Evolutionary conservation across 2,113 vertebrate genomes (phyloP), one percentile per base, ranked within the genome.

Genomic region (Upupa epops): DNA sequence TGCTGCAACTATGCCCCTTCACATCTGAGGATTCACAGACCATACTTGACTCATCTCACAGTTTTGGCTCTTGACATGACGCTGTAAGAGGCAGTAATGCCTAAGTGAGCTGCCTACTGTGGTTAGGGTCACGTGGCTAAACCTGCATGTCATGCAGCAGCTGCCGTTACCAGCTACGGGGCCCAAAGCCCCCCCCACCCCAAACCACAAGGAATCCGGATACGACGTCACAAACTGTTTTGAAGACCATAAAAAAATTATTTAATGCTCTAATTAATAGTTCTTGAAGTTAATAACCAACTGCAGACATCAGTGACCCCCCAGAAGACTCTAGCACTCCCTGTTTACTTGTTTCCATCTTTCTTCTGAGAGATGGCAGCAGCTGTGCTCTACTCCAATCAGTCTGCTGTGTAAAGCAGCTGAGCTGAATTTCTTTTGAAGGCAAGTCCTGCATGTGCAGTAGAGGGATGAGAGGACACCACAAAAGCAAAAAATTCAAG

Each of bases 161-260:
- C 28, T 6, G 18, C 71, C 34, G 14, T 12, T 12, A 19, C n/a
- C 11, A 1, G 12, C 15, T 5, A 1, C 31, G 25, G 36, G 17
- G 18, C 32, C 69, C 13, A 25, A 20, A 60, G 70, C 40, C 56
- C 52, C 12, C 3, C 0, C 1, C 11, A 11, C 0, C 10, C 14
- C 7, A 46, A 65, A 17, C 61, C 20, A 26, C 8, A 36, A 74
- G 28, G 8, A 45, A 45, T 1, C 8, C 7, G 36, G 59, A 11
- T 32, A 28, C 5, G 4, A 73, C 56, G 51, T n/a, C 12, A n/a
- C 42, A 65, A 29, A n/a, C 14, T 5, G 7, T 17, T 72, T 7
- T 18, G 34, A 64, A 74, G 24, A 29, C 6, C 54, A 37, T 6
- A 65, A 24, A 71, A 58, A 37, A 71, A 26, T 1, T 3, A 13